Base-by-base conservation (phyloP, 2,113 vertebrate species). In the Phalacrocorax carbo region DNA sequence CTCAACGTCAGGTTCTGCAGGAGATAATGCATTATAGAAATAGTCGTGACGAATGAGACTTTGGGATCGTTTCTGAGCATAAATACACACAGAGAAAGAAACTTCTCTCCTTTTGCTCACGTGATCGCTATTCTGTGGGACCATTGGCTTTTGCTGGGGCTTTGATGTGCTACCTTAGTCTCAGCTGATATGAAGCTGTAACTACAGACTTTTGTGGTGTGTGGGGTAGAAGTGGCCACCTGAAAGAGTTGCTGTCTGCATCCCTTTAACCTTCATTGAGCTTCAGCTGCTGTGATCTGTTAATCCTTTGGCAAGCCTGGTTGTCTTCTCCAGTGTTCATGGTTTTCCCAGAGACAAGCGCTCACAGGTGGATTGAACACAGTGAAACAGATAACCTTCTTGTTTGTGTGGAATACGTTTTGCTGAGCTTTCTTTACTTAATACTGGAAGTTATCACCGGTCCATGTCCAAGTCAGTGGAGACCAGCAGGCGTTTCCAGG, bases 301-400 rank as follows among this genome's bases (percentile, higher is more conserved):
- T 85, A 61, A 25, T 72, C 30, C 49, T 68, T 34, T 57, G 66
- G 6, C 46, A 55, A 3, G 48, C 25, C 20, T 15, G 14, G 25
- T 62, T 70, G 55, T 71, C 32, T 83, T 86, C 25, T 11, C 12
- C 25, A 15, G 46, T 0, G 1, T n/a, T 86, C 3, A 1, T 0
- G 6, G 22, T 71, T 38, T 64, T 60, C 32, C 85, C 0, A 0
- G 44, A 38, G 36, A 13, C 12, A 0, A 13, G 18, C 2, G 8
- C 51, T 65, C 40, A 5, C 23, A 25, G 62, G 40, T 70, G 49
- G 65, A 20, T 16, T 36, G 62, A 49, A 29, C 7, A 1, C 22
- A 76, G 65, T 58, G 32, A 54, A 42, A 30, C 76, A 57, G 36
- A 38, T 54, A 82, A 49, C 8, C 5, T 38, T n/a, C 27, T 62